phyloP scores from a whole-genome alignment of 1,140 invertebrate species.

The Cyphomyrmex costatus region DNA sequence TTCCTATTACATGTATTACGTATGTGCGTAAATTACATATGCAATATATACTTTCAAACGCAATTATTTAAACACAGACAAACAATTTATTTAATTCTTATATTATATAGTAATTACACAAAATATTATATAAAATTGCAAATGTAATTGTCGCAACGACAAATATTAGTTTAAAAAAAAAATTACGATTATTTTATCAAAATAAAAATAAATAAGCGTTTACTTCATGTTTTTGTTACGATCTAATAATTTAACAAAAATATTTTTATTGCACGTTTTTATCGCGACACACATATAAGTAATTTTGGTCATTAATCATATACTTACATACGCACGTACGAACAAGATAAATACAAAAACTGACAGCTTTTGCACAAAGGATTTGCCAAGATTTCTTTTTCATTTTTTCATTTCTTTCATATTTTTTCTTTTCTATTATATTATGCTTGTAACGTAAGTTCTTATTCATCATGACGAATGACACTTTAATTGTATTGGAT shows the following conservation, averaged over 20 bases:
- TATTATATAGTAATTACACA: background rate
- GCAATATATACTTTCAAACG: background rate
- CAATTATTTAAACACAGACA: background rate
- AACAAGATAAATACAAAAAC: background rate
- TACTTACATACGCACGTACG: background rate
- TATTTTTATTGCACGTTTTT: background rate
- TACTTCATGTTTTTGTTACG: background rate
- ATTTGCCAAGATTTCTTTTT: background rate
- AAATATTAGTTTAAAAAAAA: too few relatives aligned
- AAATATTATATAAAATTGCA: background rate
- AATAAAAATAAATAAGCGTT: too few relatives aligned
- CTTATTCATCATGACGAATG: background rate
- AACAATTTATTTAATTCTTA: background rate
- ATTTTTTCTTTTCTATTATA: background rate
- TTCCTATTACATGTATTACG: background rate
- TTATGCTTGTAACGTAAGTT: background rate
- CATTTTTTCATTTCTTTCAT: background rate
- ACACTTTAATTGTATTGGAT: slow-evolving; percentile 3
- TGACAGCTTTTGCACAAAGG: background rate
- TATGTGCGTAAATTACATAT: background rate
- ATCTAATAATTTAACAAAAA: background rate
- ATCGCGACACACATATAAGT: background rate
- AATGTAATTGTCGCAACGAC: background rate
- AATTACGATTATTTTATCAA: too few relatives aligned
- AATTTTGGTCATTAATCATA: background rate